A percentile compares a stretch with the other conserved stretches of the same genome.
phyloP scores from a whole-genome alignment of 2,888 invertebrate genomes.

The Pristionchus maxplancki region DNA sequence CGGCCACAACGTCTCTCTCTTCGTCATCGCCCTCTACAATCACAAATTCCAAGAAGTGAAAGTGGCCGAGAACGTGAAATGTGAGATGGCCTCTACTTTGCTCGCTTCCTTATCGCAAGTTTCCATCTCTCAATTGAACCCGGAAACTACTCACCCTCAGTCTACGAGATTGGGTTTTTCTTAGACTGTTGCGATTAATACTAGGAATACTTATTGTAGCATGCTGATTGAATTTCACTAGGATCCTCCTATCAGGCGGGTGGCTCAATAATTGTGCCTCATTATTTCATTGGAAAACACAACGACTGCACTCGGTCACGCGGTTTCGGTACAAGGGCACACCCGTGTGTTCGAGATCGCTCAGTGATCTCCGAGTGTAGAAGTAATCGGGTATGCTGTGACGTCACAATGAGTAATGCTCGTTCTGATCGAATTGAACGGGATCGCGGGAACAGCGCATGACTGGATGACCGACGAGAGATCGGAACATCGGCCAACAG shows the following conservation, averaged over 20 bases:
- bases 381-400: neutral
- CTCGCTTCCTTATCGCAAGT: neutral
- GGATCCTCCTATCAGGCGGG: too few species aligned
- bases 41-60: conserved; percentile 57
- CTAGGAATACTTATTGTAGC: too few species aligned
- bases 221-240: too few species aligned
- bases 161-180: too few species aligned
- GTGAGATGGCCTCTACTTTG: conserved; percentile 34
- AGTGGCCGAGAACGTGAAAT: conserved; percentile 53
- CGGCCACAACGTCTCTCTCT: conserved; percentile 69
- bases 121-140: neutral
- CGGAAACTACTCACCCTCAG: too few species aligned
- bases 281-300: too few species aligned
- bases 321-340: neutral
- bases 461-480: neutral
- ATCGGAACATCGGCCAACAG: conserved; percentile 17
- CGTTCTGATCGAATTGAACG: conserved; percentile 19
- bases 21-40: conserved; percentile 56
- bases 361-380: neutral
- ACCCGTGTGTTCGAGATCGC: neutral
- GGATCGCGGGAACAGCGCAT: neutral
- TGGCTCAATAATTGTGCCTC: too few species aligned
- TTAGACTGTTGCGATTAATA: too few species aligned
- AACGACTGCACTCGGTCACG: neutral
- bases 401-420: neutral